phyloP scores from a whole-genome alignment of 2,888 invertebrate genomes.

The Agrochola lota region DNA sequence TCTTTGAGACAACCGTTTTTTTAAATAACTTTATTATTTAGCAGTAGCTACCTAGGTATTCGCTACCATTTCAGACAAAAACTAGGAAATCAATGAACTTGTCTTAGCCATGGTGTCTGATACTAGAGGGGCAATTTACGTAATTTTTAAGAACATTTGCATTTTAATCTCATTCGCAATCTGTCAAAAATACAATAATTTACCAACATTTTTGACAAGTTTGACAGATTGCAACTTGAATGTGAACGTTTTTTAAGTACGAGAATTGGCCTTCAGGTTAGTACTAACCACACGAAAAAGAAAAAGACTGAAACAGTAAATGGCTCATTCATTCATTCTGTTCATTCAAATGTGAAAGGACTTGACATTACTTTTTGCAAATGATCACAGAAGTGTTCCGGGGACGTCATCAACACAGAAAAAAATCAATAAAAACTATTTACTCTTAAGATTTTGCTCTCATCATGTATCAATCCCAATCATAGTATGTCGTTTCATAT shows the following conservation, averaged over 20 bases:
- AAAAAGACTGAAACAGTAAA: neutral
- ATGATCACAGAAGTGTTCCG: neutral
- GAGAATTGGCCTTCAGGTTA: no score
- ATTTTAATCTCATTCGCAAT: no score
- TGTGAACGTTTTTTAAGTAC: no score
- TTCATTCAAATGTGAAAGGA: neutral
- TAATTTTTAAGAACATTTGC: no score
- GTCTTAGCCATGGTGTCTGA: no score
- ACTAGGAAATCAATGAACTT: neutral
- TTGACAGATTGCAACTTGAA: no score
- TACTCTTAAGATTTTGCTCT: neutral
- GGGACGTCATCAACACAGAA: neutral
- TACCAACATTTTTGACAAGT: no score
- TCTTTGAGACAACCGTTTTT: neutral
- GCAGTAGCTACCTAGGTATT: neutral
- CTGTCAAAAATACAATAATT: no score
- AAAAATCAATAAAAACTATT: neutral
- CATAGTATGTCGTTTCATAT: conserved; percentile 24
- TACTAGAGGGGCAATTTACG: no score
- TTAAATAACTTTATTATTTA: neutral
- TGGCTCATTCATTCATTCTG: neutral
- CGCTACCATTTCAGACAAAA: neutral
- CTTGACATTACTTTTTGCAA: neutral
- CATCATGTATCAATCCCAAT: conserved; percentile 13
- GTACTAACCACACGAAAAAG: no score